Evolutionary conservation across 2,888 invertebrate genomes (phyloP).

Genomic region (Heliconius erato): DNA sequence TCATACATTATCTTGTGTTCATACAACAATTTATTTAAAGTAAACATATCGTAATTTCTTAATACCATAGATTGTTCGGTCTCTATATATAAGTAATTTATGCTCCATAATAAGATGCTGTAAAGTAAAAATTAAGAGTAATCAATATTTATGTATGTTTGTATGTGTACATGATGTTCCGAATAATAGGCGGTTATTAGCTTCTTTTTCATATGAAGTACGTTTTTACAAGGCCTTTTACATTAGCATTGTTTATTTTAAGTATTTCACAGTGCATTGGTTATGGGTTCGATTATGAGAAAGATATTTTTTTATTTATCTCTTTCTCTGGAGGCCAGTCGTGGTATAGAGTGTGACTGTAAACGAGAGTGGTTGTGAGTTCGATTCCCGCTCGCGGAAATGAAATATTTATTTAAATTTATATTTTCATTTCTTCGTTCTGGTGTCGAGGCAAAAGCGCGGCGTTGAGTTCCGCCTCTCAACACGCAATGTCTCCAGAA

Average conservation of each 20-base stretch:
- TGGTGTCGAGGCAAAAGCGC: too few species aligned
- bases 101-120: conserved; percentile 26
- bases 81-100: conserved; percentile 5
- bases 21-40: background rate
- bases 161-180: background rate
- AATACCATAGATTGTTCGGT: background rate
- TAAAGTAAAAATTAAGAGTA: conserved; percentile 7
- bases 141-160: conserved; percentile 23
- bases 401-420: too few species aligned
- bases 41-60: conserved; percentile 12
- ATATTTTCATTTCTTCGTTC: too few species aligned
- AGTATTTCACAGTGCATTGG: background rate
- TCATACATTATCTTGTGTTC: too few species aligned
- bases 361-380: too few species aligned
- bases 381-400: too few species aligned
- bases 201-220: background rate
- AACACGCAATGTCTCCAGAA: too few species aligned
- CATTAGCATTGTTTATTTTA: background rate
- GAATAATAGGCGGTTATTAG: background rate
- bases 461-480: too few species aligned
- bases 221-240: background rate
- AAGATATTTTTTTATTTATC: background rate
- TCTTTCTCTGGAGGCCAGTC: too few species aligned
- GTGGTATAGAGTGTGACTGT: too few species aligned
- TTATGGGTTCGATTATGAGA: background rate